Base-by-base conservation (phyloP, 2,797 vertebrate genomes). In the Phalanger gymnotis region DNA sequence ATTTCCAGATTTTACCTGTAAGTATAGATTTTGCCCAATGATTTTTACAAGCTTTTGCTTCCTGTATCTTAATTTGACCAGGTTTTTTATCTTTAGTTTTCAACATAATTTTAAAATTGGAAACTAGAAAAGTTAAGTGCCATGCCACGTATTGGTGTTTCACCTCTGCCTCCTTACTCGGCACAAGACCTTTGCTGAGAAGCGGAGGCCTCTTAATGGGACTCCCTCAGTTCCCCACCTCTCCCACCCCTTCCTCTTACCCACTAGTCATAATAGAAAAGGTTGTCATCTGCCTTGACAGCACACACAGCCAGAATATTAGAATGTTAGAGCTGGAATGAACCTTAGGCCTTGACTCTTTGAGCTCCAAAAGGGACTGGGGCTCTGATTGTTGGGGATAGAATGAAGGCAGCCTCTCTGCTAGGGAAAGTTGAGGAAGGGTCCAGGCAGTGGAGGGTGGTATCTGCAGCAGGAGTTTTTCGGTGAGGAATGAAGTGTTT, bases 1-100 rank as follows among this genome's bases (percentile, higher is more conserved):
- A 99, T 99, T 99, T 99, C 99, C 99, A 99, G 98, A 99, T 99
- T 97, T 98, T 99, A 94, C 99, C 99, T 97, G 99, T 99, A 97
- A 99, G 99, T 99, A 96, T 10, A 0, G 51, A 34, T 1, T 61
- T 87, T 94, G 87, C 90, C 19, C 5, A 30, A 3, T 27, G 13
- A 0, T 2, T 12, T 56, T 54, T 25, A 0, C 5, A 7, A 2
- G 7, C 5, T 51, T 51, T 87, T 87, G 40, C n/a, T 92, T 47
- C 57, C 56, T 47, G 7, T 19, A 11, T 25, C 22, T 87, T 87
- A 11, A 47, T 40, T 11, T 87, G 22, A 27, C 22, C 73, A 47
- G 1, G 10, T 11, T n/a, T 34, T 54, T 93, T 54, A 57, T 11
- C 53, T 51, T 95, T 57, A 4, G 3, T 51, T 51, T 54, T 47